Evolutionary conservation across 2,888 invertebrate genomes (phyloP).

Genomic region (Odontothrips loti): DNA sequence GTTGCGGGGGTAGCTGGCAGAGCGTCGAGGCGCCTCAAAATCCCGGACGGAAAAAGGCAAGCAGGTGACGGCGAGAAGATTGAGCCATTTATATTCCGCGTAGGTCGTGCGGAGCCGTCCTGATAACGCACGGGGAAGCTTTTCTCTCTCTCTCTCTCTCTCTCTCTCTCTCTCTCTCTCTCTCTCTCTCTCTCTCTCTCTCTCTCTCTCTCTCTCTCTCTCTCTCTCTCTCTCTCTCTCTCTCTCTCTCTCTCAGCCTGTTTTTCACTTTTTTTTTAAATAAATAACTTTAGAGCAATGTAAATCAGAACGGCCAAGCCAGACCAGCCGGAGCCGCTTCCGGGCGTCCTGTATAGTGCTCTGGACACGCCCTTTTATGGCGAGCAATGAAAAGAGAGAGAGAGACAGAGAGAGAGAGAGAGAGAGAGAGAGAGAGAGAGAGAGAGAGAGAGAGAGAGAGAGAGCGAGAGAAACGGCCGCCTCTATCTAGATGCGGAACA

Average conservation of each 20-base stretch:
- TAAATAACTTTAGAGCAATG: slow-evolving; percentile 1
- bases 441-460: too few relatives aligned
- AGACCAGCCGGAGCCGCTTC: too few relatives aligned
- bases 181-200: not conserved
- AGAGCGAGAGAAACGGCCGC: too few relatives aligned
- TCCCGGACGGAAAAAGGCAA: not conserved
- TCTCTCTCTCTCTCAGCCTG: too few relatives aligned
- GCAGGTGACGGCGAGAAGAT: not conserved
- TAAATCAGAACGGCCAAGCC: not conserved
- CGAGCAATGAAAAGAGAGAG: not conserved
- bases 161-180: not conserved
- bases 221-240: too few relatives aligned
- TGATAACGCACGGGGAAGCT: not conserved
- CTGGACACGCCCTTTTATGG: not conserved
- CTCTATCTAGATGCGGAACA: too few relatives aligned
- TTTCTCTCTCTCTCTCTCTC: not conserved
- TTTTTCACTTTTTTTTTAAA: not conserved
- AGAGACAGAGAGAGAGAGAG: too few relatives aligned
- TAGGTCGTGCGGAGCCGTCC: not conserved
- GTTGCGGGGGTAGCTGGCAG: not conserved
- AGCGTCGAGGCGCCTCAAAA: not conserved
- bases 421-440: too few relatives aligned
- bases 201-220: too few relatives aligned
- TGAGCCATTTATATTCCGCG: slow-evolving; percentile 22
- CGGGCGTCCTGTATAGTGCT: too few relatives aligned